Percentiles rank a stretch among this genome's conserved stretches.
Conservation (phyloP, 2,113 vertebrate genomes). For the Pteronura brasiliensis region DNA sequence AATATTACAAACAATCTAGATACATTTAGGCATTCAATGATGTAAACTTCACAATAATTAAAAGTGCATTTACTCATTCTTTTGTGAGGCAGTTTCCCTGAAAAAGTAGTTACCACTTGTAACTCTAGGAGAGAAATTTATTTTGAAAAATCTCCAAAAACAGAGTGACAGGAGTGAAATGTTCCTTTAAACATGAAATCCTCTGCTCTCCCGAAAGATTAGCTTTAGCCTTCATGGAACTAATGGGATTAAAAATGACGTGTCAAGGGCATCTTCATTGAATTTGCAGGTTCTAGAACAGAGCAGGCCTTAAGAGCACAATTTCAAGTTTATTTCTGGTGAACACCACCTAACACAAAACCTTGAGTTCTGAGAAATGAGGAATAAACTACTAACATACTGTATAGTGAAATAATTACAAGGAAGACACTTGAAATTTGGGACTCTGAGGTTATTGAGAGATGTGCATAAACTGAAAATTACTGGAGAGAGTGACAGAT, state of each 20-base stretch:
- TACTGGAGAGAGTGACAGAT: neutral
- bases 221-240: neutral
- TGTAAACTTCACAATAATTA: constrained; percentile 5
- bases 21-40: neutral
- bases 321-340: neutral
- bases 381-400: neutral
- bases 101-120: neutral
- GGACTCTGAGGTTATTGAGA: neutral
- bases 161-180: neutral
- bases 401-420: neutral
- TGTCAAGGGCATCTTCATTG: neutral
- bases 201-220: neutral
- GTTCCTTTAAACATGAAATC: neutral
- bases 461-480: neutral
- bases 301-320: neutral
- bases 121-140: constrained; percentile 15
- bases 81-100: neutral
- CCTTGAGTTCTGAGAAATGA: neutral
- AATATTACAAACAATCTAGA: neutral
- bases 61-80: neutral
- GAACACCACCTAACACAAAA: neutral
- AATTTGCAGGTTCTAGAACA: neutral
- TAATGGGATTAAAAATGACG: neutral
- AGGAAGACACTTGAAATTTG: constrained; percentile 14
- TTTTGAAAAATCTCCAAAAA: constrained; percentile 14